Conservation (phyloP, 2,888 invertebrate genomes). For the Oligia fasciuncula region DNA sequence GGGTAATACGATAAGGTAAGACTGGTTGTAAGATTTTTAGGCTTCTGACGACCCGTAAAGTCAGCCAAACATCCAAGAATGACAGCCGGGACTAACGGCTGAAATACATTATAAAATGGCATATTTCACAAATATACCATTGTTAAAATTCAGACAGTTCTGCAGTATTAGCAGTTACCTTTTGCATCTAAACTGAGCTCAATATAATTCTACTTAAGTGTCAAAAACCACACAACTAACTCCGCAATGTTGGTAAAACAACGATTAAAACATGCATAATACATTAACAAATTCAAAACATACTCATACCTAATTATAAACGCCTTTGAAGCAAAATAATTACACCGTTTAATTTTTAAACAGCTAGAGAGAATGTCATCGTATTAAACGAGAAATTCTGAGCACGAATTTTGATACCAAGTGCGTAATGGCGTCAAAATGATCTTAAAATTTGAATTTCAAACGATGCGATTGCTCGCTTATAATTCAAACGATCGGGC, state of each 20-base stretch:
- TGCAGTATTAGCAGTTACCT: background rate
- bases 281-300: background rate
- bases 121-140: background rate
- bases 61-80: too few species aligned
- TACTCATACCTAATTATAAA: background rate
- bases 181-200: background rate
- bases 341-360: conserved; percentile 29
- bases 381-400: conserved; percentile 35
- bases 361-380: conserved; percentile 13
- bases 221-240: background rate
- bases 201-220: background rate
- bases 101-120: background rate
- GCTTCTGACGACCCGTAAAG: too few species aligned
- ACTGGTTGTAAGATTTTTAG: too few species aligned
- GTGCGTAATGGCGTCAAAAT: conserved; percentile 55
- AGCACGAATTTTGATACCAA: conserved; percentile 48
- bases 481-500: conserved; percentile 51
- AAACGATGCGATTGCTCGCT: conserved; percentile 55
- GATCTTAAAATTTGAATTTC: conserved; percentile 66
- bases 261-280: conserved; percentile 23
- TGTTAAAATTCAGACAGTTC: background rate
- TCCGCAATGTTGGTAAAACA: background rate
- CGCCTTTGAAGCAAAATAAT: conserved; percentile 36
- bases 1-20: too few species aligned
- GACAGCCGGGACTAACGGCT: too few species aligned